Evolutionary conservation across 2,888 invertebrate genomes (phyloP).

Genomic region (Frankliniella fusca): DNA sequence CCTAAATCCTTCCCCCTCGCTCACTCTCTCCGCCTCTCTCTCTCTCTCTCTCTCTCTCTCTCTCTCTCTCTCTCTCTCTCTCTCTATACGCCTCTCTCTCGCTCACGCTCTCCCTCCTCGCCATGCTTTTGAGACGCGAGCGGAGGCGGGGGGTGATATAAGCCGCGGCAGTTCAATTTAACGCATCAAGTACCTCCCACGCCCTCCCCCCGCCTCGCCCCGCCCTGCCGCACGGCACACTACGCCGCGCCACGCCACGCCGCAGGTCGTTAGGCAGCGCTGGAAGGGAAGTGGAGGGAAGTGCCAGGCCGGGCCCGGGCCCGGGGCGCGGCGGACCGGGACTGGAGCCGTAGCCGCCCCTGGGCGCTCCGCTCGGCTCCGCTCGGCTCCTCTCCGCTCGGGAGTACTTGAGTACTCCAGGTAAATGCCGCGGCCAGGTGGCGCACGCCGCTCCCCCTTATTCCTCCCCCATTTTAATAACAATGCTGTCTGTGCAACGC

Average conservation of each 20-base stretch:
- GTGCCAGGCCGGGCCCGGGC: not conserved
- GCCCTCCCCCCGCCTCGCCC: conserved; percentile 22
- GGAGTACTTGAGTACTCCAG: not conserved
- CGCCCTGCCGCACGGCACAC: not conserved
- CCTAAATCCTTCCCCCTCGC: no score
- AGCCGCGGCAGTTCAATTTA: conserved; percentile 20
- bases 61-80: no score
- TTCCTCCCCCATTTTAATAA: no score
- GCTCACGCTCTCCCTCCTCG: no score
- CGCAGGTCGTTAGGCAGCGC: conserved; percentile 15
- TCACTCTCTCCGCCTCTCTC: no score
- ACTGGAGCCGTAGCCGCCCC: conserved; percentile 23
- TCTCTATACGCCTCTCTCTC: no score
- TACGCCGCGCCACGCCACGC: not conserved
- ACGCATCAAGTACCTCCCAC: conserved; percentile 22
- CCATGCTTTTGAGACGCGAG: no score
- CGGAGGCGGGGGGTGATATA: not conserved
- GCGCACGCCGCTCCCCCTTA: not conserved
- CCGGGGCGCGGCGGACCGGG: conserved; percentile 28
- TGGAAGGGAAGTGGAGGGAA: conserved; percentile 3
- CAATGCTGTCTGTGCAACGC: no score
- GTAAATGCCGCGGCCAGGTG: not conserved
- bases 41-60: no score
- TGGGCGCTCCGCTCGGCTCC: not conserved
- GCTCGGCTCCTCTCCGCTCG: no score